Evolutionary conservation across 2,113 vertebrate genomes (phyloP), one percentile per base, ranked within the genome.

Genomic region (Cyprinus carpio): DNA sequence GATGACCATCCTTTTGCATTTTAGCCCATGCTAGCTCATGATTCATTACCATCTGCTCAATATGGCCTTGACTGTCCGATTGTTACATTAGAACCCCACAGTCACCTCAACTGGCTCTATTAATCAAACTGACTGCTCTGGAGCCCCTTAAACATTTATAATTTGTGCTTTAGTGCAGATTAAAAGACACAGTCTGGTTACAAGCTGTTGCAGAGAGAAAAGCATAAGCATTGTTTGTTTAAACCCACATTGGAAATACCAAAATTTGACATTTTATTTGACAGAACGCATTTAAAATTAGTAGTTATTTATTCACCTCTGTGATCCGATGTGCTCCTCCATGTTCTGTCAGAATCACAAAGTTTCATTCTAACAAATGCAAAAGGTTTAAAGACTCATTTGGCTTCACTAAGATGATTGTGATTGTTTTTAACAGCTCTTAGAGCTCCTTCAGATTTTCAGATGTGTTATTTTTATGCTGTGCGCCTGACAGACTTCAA

Each of bases 1-100:
- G 16, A 43, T 31, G n/a, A 49, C 76, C 27, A 29, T 43, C n/a
- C 64, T 79, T 40, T 25, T 80, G 58, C 6, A 64, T 75, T 85
- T 74, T 43, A 43, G 40, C 9, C 2, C 40, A 43, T 43, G 40
- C 10, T 79, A 29, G 31, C 78, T 86, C 11, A 84, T 91, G 88
- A 90, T 90, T 89, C 74, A 92, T 92, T 91, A 90, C 86, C 72
- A 82, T 75, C 18, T 75, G 89, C 89, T 91, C 89, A 92, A 89
- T 90, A 87, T 60, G 34, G 89, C 89, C 91, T 89, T 89, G 82
- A 84, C 90, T 90, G 77, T 91, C 88, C 89, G 83, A 87, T 91
- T 88, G 90, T 89, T 90, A 90, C 90, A 90, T 89, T 89, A 89
- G 83, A 91, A 77, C 79, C 83, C 86, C 31, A 85, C 87, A 37